phyloP scores from a whole-genome alignment of 2,113 vertebrate species.

The Xenopus laevis region DNA sequence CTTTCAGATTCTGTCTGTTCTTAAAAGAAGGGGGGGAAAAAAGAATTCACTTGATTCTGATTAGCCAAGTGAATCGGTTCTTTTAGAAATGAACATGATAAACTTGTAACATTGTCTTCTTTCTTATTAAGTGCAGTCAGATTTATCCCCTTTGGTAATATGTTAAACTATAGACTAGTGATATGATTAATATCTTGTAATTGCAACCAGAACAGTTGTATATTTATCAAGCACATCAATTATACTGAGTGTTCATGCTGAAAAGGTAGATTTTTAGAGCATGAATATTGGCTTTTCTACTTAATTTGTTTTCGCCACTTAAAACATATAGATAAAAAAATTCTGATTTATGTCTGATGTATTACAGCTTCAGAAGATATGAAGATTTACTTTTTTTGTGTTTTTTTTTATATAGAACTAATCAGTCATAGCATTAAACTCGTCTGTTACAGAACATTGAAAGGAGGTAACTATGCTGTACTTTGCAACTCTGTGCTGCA shows the following conservation, averaged over 20 bases:
- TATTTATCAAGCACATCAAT: conserved; percentile 20
- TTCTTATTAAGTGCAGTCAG: conserved; percentile 2
- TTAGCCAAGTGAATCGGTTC: neutral
- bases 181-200: conserved; percentile 12
- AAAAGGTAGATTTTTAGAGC: conserved; percentile 14
- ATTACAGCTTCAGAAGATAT: conserved; percentile 19
- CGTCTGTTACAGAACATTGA: conserved; percentile 56
- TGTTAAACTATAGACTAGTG: conserved; percentile 1
- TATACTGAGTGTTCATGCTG: conserved; percentile 1
- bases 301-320: neutral
- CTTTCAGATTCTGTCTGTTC: too few species aligned
- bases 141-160: neutral
- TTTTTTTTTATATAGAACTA: conserved; percentile 47
- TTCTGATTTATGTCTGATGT: neutral
- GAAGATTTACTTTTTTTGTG: conserved; percentile 41
- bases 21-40: too few species aligned
- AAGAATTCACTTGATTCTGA: neutral
- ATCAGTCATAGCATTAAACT: conserved; percentile 52
- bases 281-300: neutral
- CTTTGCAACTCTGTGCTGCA: conserved; percentile 51
- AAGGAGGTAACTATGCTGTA: conserved; percentile 51
- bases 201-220: conserved; percentile 13
- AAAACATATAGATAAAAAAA: conserved; percentile 29
- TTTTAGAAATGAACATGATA: neutral
- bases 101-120: neutral